Percentiles rank a stretch among this genome's conserved stretches.
Conservation (phyloP, 2,113 vertebrate genomes). For the Vulpes vulpes region DNA sequence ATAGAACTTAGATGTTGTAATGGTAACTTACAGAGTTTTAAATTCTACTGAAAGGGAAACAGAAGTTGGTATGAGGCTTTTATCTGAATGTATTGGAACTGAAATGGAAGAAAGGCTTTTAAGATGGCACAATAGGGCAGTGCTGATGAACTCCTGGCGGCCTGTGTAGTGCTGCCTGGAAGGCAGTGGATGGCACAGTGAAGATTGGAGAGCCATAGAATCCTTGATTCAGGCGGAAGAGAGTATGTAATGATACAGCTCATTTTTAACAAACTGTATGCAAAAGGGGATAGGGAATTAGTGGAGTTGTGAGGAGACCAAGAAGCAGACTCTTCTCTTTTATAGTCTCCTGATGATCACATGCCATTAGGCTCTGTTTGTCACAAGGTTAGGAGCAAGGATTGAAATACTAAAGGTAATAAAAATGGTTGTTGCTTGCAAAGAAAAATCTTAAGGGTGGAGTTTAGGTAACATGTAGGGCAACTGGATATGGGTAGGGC, state of each 20-base stretch:
- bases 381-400: background rate
- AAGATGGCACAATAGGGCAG: background rate
- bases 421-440: background rate
- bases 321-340: background rate
- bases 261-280: slow-evolving; percentile 8
- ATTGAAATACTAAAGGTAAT: slow-evolving; percentile 8
- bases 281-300: background rate
- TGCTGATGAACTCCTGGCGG: background rate
- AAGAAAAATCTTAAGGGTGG: slow-evolving; percentile 49
- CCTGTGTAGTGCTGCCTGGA: background rate
- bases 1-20: slow-evolving; percentile 49
- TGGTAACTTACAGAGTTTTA: slow-evolving; percentile 31
- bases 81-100: slow-evolving; percentile 12
- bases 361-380: background rate
- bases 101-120: slow-evolving; percentile 46
- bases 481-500: background rate
- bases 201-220: background rate
- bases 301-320: background rate
- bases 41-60: slow-evolving; percentile 44
- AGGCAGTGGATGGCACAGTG: background rate
- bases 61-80: slow-evolving; percentile 43
- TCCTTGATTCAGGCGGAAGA: background rate
- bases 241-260: background rate
- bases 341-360: background rate
- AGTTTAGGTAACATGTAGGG: background rate